Evolutionary conservation across 2,797 vertebrate genomes (phyloP), one percentile per base, ranked within the genome.

Genomic region (Characodon lateralis): DNA sequence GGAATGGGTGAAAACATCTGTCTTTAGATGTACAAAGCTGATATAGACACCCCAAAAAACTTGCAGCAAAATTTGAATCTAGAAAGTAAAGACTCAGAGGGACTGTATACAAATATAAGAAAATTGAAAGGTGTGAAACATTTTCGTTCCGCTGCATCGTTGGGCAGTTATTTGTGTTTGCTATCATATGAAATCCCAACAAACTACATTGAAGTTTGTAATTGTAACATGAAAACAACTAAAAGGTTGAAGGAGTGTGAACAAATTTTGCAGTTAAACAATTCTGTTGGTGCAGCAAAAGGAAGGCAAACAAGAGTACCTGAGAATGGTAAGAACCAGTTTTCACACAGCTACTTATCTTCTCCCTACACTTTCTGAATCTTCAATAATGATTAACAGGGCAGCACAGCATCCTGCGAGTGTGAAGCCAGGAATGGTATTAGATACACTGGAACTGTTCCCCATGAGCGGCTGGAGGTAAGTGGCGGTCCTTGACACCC

Each of bases 401-500:
- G 81, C 77, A 89, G 76, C 56, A 80, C 81, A 80, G 84, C 84
- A 73, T 73, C 78, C 81, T 85, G 73, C 83, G 66, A 85, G 80
- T 71, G 77, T 74, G 58, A 72, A 71, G 83, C 68, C 80, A 82
- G 71, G 66, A 69, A 20, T 86, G 70, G 80, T 85, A 73, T 89
- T 86, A 87, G 85, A 82, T 88, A 86, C 84, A 92, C 87, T 80
- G 78, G 77, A 91, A 83, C 75, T 72, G 83, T 90, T 90, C 89
- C 75, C 80, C 71, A 59, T 83, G 89, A 91, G 77, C 71, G 79
- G 77, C 80, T 84, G 59, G 66, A 90, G 89, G 89, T 92, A 90
- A 92, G 86, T 87, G 85, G 78, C 79, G 79, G 83, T 88, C 92
- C 79, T 86, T 88, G 88, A 90, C 91, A 87, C 85, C 69, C 76